Conservation (phyloP, 2,113 vertebrate genomes). For the Chionodraco myersi region DNA sequence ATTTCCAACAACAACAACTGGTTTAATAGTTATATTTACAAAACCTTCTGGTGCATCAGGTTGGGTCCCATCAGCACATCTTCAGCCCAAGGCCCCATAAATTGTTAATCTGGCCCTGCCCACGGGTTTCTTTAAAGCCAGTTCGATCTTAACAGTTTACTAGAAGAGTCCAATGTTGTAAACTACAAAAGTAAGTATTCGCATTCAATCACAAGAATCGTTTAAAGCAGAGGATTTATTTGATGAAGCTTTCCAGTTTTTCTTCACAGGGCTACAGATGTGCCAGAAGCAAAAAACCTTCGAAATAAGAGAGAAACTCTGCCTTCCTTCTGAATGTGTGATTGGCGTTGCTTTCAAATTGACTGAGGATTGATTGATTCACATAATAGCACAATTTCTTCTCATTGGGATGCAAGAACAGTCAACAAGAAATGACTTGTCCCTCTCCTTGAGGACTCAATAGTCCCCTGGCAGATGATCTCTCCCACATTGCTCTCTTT, state of each 20-base stretch:
- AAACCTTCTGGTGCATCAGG: neutral
- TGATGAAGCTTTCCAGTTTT: constrained; percentile 19
- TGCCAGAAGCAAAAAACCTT: constrained; percentile 19
- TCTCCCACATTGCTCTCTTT: constrained; percentile 67
- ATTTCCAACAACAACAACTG: no score
- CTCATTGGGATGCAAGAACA: constrained; percentile 52
- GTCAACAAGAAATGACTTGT: constrained; percentile 28
- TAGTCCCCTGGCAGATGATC: constrained; percentile 60
- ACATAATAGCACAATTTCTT: constrained; percentile 55
- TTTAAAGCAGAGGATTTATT: neutral
- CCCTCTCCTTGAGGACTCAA: constrained; percentile 52
- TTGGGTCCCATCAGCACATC: no score
- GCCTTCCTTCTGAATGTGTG: neutral
- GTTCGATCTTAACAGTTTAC: neutral
- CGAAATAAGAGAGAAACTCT: constrained; percentile 5
- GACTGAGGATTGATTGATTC: constrained; percentile 19
- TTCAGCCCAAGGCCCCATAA: neutral
- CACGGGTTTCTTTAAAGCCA: neutral
- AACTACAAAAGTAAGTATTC: constrained; percentile 4
- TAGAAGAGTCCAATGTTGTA: neutral
- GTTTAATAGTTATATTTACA: no score
- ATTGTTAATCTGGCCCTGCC: neutral
- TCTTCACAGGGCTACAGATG: constrained; percentile 23
- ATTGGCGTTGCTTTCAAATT: constrained; percentile 7
- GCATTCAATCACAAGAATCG: constrained; percentile 7